These are phyloP conservation scores for Arion vulgaris DNA, from an alignment of 1,140 invertebrate genomes.

Conservation along the genomic window DNA sequence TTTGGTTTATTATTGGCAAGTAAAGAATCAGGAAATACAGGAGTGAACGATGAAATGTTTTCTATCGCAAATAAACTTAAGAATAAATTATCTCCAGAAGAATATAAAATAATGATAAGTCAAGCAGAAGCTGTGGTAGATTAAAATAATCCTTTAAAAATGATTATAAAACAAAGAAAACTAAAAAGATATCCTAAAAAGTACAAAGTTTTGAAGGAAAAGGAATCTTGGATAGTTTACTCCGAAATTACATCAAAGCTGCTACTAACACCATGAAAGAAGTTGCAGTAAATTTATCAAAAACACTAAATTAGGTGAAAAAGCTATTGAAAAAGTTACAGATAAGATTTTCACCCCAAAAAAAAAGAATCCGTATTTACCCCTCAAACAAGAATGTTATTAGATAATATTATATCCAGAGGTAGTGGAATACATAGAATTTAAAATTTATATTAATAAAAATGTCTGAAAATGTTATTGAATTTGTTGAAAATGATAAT, in stretches of 20 bases:
- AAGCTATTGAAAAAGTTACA: not conserved
- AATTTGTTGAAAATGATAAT: too few species aligned
- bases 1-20: not conserved
- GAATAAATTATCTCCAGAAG: not conserved
- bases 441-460: not conserved
- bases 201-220: not conserved
- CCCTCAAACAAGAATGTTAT: not conserved
- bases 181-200: not conserved
- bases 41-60: not conserved
- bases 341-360: not conserved
- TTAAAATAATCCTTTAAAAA: not conserved
- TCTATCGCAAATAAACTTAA: not conserved
- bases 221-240: not conserved
- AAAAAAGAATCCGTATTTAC: not conserved
- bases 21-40: not conserved
- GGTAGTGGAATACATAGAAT: not conserved
- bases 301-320: not conserved
- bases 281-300: not conserved
- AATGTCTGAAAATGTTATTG: not conserved
- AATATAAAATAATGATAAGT: not conserved
- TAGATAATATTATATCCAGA: not conserved
- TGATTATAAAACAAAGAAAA: not conserved
- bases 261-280: not conserved
- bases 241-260: not conserved
- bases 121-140: not conserved